Evolutionary conservation across 2,797 vertebrate species (phyloP).

Genomic region (Graptemys geographica): DNA sequence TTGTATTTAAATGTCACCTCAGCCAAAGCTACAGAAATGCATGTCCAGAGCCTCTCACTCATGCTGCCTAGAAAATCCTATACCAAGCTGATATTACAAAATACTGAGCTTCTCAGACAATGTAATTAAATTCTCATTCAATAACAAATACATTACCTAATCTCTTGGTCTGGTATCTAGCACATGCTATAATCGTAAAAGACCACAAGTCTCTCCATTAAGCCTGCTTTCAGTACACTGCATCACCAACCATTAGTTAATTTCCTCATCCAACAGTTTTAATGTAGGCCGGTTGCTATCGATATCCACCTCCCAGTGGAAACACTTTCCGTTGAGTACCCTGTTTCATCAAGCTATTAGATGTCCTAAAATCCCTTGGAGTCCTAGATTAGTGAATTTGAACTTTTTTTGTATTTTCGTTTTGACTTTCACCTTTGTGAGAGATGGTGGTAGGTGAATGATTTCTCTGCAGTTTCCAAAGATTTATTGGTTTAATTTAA

Average conservation of each 20-base stretch:
- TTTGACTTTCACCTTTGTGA: slow-evolving; percentile 23
- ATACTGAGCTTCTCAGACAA: slow-evolving; percentile 1
- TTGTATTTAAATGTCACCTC: slow-evolving; percentile 16
- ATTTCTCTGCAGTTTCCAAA: slow-evolving; percentile 34
- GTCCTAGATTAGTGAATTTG: slow-evolving; percentile 41
- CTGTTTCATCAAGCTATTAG: slow-evolving; percentile 59
- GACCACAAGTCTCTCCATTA: not conserved
- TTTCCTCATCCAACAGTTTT: slow-evolving; percentile 47
- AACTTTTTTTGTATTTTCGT: slow-evolving; percentile 31
- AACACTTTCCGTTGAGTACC: slow-evolving; percentile 40
- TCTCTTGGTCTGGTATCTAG: slow-evolving; percentile 1
- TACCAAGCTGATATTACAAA: not conserved
- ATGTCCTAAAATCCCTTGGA: slow-evolving; percentile 49
- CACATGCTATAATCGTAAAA: slow-evolving; percentile 12
- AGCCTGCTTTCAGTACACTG: slow-evolving; percentile 8
- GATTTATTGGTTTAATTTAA: slow-evolving; percentile 51
- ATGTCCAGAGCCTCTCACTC: not conserved
- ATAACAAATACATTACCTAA: slow-evolving; percentile 36
- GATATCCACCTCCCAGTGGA: slow-evolving; percentile 22
- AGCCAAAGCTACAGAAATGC: slow-evolving; percentile 6
- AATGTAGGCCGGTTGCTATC: slow-evolving; percentile 9
- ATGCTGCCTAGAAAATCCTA: not conserved
- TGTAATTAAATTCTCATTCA: slow-evolving; percentile 23
- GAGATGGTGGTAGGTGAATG: slow-evolving; percentile 14
- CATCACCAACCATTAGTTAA: not conserved